phyloP scores from a whole-genome alignment of 2,797 vertebrate species.

The Linurgus olivaceus region DNA sequence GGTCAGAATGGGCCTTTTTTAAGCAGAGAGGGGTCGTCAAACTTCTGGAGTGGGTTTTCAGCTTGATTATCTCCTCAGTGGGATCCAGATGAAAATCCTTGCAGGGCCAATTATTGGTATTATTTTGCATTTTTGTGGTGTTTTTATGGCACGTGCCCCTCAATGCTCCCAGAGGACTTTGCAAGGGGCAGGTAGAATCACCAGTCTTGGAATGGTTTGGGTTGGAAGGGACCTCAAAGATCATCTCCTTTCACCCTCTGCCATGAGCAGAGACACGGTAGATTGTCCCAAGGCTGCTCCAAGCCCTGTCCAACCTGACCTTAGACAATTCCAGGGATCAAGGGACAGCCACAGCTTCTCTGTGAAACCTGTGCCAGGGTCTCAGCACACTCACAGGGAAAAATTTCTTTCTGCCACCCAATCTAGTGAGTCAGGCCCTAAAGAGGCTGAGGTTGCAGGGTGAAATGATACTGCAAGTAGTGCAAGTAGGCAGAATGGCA shows the following conservation, averaged over 20 bases:
- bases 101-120: neutral
- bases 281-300: rapidly evolving
- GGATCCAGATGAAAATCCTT: neutral
- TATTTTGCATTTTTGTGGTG: neutral
- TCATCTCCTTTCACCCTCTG: rapidly evolving
- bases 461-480: neutral
- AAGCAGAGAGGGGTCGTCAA: neutral
- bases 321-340: neutral
- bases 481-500: neutral
- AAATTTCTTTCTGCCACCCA: neutral
- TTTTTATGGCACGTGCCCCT: neutral
- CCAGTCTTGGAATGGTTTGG: neutral
- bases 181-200: neutral
- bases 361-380: rapidly evolving
- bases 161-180: neutral
- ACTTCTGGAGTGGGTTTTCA: conserved; percentile 30
- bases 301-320: rapidly evolving
- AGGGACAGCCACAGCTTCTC: neutral
- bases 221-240: neutral
- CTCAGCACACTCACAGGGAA: rapidly evolving
- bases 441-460: neutral
- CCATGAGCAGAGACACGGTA: neutral
- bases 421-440: neutral
- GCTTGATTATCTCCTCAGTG: conserved; percentile 40
- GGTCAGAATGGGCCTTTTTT: conserved; percentile 27